Percentiles rank a stretch among this genome's conserved stretches.
Conservation (phyloP, 2,113 vertebrate species). For the Coptodon rendalli region DNA sequence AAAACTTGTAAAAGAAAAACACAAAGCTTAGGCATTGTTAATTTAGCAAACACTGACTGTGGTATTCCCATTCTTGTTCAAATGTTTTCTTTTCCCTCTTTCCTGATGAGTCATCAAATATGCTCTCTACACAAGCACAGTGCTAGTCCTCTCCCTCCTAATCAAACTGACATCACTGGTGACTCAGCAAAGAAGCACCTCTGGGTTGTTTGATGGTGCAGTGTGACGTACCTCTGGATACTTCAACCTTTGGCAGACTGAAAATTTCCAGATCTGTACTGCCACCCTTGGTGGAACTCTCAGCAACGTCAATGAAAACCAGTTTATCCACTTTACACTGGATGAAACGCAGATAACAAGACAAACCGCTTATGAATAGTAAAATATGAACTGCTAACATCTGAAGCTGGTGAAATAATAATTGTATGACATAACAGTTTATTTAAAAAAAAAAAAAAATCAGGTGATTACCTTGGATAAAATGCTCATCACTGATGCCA, state of each 20-base stretch:
- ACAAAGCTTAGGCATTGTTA: not conserved
- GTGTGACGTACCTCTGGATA: constrained; percentile 80
- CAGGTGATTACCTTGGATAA: constrained; percentile 80
- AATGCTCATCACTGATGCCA: constrained; percentile 85
- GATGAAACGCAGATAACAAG: not conserved
- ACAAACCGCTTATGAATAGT: not conserved
- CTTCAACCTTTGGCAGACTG: constrained; percentile 83
- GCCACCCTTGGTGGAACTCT: constrained; percentile 83
- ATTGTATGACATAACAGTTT: not conserved
- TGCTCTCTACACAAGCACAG: not conserved
- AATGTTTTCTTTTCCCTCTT: not conserved
- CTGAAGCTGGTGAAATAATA: not conserved
- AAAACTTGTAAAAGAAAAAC: not conserved
- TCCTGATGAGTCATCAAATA: not conserved
- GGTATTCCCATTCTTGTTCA: not conserved
- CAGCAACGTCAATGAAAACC: constrained; percentile 84
- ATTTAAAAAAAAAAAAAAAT: not conserved
- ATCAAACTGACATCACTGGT: not conserved
- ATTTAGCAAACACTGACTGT: not conserved
- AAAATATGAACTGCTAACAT: rapidly evolving
- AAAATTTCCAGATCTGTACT: constrained; percentile 89
- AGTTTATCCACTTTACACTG: constrained; percentile 84
- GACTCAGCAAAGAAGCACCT: not conserved
- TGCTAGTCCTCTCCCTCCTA: rapidly evolving
- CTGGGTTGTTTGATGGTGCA: not conserved